Evolutionary conservation across 1,140 invertebrate species (phyloP).

Genomic region (Drosophila ercepeae): DNA sequence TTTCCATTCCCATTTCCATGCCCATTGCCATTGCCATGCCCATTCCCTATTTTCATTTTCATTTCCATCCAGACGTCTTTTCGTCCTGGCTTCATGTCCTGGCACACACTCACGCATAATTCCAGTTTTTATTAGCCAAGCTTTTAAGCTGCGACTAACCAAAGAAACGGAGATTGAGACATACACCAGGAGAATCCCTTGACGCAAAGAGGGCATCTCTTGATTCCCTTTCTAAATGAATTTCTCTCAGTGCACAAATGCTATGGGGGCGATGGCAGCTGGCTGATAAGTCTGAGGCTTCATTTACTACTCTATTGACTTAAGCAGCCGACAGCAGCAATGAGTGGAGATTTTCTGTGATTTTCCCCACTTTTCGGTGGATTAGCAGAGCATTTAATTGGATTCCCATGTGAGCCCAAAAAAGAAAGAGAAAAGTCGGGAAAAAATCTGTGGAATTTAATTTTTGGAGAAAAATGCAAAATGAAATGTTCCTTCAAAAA

Average conservation of each 20-base stretch:
- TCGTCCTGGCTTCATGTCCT: not conserved
- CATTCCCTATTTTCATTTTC: not conserved
- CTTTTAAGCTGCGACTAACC: conserved; percentile 75
- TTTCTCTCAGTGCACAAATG: conserved; percentile 7
- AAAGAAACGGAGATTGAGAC: conserved; percentile 28
- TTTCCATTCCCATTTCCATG: not conserved
- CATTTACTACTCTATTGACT: conserved; percentile 62
- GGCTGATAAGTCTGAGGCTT: conserved; percentile 40
- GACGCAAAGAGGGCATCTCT: no score
- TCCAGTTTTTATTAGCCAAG: conserved; percentile 76
- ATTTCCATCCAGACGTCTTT: conserved; percentile 8
- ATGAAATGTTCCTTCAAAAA: conserved; percentile 10
- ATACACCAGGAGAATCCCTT: not conserved
- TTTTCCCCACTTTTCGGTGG: conserved; percentile 56
- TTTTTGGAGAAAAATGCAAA: conserved; percentile 36
- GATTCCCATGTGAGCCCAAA: conserved; percentile 39
- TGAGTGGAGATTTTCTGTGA: conserved; percentile 60
- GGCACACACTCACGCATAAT: conserved; percentile 63
- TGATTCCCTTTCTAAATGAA: not conserved
- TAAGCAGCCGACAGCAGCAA: conserved; percentile 34
- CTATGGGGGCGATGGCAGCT: conserved; percentile 7
- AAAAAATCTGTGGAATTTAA: conserved; percentile 31
- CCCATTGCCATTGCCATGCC: not conserved
- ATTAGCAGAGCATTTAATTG: conserved; percentile 68
- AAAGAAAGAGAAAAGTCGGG: not conserved